Percentiles rank a stretch among this genome's conserved stretches.
Evolutionary conservation across 2,888 invertebrate species (phyloP).

Genomic region (Boloria euphrosyne): DNA sequence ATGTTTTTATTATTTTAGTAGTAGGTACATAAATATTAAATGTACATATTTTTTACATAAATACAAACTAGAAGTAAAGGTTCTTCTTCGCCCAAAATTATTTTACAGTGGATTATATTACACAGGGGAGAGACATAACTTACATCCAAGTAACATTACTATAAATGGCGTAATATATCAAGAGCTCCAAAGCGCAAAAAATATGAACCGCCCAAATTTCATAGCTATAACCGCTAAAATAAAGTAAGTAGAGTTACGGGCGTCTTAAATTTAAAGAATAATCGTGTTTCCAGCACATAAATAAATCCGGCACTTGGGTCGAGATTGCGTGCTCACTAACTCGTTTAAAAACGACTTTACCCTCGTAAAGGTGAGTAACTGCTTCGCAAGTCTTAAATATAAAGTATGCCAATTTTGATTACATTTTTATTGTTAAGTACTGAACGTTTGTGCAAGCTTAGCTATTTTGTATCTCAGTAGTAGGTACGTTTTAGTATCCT

Average conservation of each 20-base stretch:
- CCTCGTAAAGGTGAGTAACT: slow-evolving; percentile 72
- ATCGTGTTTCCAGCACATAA: slow-evolving; percentile 48
- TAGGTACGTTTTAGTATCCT: background rate
- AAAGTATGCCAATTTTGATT: slow-evolving; percentile 46
- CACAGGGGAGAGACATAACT: no score
- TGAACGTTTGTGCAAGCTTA: slow-evolving; percentile 5
- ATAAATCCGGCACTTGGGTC: slow-evolving; percentile 46
- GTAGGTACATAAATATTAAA: no score
- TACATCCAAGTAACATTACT: no score
- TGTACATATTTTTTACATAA: no score
- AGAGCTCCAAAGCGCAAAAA: slow-evolving; percentile 16
- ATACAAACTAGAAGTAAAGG: no score
- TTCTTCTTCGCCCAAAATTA: no score
- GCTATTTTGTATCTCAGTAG: background rate
- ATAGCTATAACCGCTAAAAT: slow-evolving; percentile 37
- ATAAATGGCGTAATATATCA: background rate
- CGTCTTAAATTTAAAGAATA: slow-evolving; percentile 45
- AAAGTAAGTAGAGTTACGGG: slow-evolving; percentile 35
- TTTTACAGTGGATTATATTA: no score
- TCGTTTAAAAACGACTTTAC: slow-evolving; percentile 69
- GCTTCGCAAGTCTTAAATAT: slow-evolving; percentile 39
- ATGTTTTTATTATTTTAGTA: no score
- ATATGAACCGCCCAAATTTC: slow-evolving; percentile 34
- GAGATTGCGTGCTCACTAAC: slow-evolving; percentile 72
- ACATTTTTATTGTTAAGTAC: slow-evolving; percentile 41